A percentile compares a stretch with the other conserved stretches of the same genome.
phyloP scores from a whole-genome alignment of 2,113 vertebrate species.

The Bujurquina vittata region DNA sequence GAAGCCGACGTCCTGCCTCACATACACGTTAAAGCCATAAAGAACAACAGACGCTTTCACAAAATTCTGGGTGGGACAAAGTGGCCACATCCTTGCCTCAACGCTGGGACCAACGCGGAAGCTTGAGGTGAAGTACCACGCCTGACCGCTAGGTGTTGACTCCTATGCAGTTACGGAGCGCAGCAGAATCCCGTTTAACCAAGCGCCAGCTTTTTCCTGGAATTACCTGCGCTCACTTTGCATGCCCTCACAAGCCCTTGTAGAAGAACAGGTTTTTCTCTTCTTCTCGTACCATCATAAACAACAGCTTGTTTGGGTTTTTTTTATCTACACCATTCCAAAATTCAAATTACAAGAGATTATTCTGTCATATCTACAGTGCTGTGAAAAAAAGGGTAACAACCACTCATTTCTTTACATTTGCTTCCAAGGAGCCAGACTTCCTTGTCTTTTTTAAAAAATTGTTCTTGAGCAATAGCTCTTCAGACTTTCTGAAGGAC shows the following conservation, averaged over 20 bases:
- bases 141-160: background rate
- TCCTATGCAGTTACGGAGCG: background rate
- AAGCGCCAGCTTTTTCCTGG: background rate
- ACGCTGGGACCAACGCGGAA: slow-evolving; percentile 2
- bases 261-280: background rate
- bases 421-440: background rate
- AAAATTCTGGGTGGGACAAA: slow-evolving; percentile 48
- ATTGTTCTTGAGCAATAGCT: background rate
- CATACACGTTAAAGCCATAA: background rate
- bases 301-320: background rate
- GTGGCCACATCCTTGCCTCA: background rate
- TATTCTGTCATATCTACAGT: background rate
- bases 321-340: background rate
- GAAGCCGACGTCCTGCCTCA: background rate
- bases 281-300: background rate
- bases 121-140: background rate
- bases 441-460: background rate
- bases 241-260: background rate
- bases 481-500: background rate
- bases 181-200: fast-evolving
- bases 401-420: background rate
- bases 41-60: slow-evolving; percentile 57
- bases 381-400: background rate
- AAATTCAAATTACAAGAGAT: too few species aligned
- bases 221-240: background rate